phyloP scores from a whole-genome alignment of 1,140 invertebrate genomes.

The Onthophagus taurus region DNA sequence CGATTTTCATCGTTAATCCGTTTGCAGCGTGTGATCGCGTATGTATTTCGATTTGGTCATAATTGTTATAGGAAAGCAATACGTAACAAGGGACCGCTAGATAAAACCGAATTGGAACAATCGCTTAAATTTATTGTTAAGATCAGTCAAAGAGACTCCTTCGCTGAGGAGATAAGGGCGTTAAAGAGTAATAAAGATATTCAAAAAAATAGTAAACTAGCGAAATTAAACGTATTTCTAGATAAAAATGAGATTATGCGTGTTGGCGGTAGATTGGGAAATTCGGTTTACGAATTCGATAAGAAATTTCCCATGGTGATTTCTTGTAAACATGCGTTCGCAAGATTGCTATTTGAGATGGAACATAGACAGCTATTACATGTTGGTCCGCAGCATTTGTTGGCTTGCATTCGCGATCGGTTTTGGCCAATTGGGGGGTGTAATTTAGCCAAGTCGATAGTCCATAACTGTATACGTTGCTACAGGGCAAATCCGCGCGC shows the following conservation, averaged over 20 bases:
- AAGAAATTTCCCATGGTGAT: background rate
- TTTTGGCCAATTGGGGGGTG: background rate
- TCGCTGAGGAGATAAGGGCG: background rate
- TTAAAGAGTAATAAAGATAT: background rate
- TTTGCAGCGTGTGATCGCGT: background rate
- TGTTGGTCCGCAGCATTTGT: background rate
- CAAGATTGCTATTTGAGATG: background rate
- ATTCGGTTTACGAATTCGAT: background rate
- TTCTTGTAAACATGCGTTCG: background rate
- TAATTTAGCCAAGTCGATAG: background rate
- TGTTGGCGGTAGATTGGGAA: background rate
- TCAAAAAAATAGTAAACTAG: background rate
- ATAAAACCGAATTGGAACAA: background rate
- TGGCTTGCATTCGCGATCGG: background rate
- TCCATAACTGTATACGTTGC: background rate
- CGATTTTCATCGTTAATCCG: background rate
- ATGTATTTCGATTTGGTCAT: background rate
- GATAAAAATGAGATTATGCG: background rate
- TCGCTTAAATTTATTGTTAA: background rate
- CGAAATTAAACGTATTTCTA: background rate
- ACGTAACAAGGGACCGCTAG: background rate
- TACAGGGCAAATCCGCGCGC: background rate
- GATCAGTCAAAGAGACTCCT: background rate
- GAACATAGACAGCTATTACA: background rate
- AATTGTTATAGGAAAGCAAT: background rate